A percentile compares a stretch with the other conserved stretches of the same genome.
Conservation (phyloP, 23 tunicate genomes). For the Halocynthia roretzi region DNA sequence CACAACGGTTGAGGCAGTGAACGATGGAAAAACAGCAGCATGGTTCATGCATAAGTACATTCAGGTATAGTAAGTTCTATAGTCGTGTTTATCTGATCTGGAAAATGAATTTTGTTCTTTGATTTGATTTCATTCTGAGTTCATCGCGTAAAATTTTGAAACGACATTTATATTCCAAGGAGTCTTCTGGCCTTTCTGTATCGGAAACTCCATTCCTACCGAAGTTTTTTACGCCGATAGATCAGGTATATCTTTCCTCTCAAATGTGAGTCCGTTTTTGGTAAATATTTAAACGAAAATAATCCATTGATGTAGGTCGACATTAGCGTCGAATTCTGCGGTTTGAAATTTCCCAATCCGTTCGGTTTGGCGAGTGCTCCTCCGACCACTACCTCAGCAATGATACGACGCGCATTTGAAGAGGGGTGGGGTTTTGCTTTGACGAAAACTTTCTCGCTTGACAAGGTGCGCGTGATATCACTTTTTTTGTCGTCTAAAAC, state of each 20-base stretch:
- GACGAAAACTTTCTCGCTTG: constrained; percentile 87
- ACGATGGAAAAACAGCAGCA: constrained; percentile 96
- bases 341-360: constrained; percentile 88
- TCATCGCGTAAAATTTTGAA: neutral
- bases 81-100: neutral
- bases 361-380: constrained; percentile 99
- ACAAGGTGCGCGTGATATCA: constrained; percentile 36
- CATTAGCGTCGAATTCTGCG: constrained; percentile 87
- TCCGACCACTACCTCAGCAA: constrained; percentile 93
- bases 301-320: constrained; percentile 34
- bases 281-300: too few species aligned
- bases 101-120: neutral
- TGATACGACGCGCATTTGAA: constrained; percentile 94
- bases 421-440: constrained; percentile 99
- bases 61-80: constrained; percentile 32
- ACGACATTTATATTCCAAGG: neutral
- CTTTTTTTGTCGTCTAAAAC: neutral
- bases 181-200: constrained; percentile 16
- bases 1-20: constrained; percentile 97
- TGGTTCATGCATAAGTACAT: constrained; percentile 90
- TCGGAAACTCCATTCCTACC: constrained; percentile 60
- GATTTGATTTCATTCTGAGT: neutral
- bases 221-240: constrained; percentile 87
- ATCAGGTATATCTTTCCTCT: neutral
- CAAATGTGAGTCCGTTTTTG: too few species aligned